Percentiles rank a stretch among this genome's conserved stretches.
phyloP scores from a whole-genome alignment of 2,888 invertebrate genomes.

The Athripsodes cinereus region DNA sequence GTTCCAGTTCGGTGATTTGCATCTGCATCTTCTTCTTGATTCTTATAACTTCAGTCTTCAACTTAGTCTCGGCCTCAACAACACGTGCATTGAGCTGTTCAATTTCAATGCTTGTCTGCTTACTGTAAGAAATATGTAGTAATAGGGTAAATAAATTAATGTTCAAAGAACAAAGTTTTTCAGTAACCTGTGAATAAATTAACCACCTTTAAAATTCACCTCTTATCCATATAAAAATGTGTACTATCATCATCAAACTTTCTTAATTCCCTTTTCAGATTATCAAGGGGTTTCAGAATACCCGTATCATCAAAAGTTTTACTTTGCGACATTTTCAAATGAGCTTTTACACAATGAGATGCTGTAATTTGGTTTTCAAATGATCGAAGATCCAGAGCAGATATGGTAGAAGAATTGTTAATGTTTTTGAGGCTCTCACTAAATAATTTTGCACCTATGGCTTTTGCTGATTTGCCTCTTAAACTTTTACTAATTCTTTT shows the following conservation, averaged over 20 bases:
- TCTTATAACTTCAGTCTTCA: slow-evolving; percentile 92
- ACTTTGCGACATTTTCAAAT: slow-evolving; percentile 40
- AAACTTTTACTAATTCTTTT: slow-evolving; percentile 52
- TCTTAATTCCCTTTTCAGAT: slow-evolving; percentile 56
- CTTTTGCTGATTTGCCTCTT: slow-evolving; percentile 69
- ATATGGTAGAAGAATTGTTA: slow-evolving; percentile 36
- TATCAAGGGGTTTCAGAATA: slow-evolving; percentile 53
- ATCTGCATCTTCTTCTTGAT: slow-evolving; percentile 99
- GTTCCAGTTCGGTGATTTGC: slow-evolving; percentile 93
- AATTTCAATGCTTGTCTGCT: slow-evolving; percentile 96
- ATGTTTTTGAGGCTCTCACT: slow-evolving; percentile 55
- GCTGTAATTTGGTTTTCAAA: slow-evolving; percentile 34
- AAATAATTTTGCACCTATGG: slow-evolving; percentile 61
- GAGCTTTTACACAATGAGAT: slow-evolving; percentile 35
- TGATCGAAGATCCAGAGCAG: slow-evolving; percentile 37
- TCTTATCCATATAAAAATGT: slow-evolving; percentile 56
- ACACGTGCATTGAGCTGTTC: slow-evolving; percentile 93
- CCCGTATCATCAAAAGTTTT: slow-evolving; percentile 48
- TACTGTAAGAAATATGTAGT: slow-evolving; percentile 57
- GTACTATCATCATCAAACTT: slow-evolving; percentile 57
- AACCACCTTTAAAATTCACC: slow-evolving; percentile 42
- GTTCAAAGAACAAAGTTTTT: not conserved
- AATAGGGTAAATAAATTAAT: not conserved
- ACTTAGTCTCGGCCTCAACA: slow-evolving; percentile 90
- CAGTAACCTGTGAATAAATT: not conserved